These are phyloP conservation scores for Caenorhabditis wallacei DNA, from an alignment of 2,888 invertebrate species.

Conservation along the genomic window DNA sequence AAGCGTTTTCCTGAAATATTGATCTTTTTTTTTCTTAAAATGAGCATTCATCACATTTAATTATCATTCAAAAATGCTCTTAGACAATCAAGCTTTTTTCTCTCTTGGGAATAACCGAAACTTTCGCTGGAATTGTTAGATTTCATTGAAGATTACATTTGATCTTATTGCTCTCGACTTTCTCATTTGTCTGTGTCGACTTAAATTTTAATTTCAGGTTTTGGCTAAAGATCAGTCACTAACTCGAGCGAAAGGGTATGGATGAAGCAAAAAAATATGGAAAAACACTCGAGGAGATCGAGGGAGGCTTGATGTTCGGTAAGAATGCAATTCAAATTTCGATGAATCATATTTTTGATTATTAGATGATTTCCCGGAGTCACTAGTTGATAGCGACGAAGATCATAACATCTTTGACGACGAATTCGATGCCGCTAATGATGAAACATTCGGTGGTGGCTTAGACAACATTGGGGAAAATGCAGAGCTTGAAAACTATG, in stretches of 20 bases:
- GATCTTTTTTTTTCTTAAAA: neutral
- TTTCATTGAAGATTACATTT: too few species aligned
- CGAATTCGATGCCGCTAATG: conserved; percentile 79
- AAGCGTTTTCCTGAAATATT: conserved; percentile 29
- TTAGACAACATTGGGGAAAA: conserved; percentile 60
- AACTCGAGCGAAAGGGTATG: conserved; percentile 51
- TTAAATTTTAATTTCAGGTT: conserved; percentile 17
- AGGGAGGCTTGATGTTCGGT: conserved; percentile 67
- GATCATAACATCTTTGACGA: conserved; percentile 65
- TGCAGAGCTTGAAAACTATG: conserved; percentile 76
- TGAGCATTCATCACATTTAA: neutral
- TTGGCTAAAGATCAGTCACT: conserved; percentile 6
- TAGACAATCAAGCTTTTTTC: neutral
- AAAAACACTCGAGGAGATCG: conserved; percentile 62
- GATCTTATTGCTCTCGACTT: neutral
- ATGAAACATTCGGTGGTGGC: conserved; percentile 81
- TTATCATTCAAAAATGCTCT: neutral
- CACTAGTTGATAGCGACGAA: conserved; percentile 53
- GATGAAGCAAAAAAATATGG: conserved; percentile 62
- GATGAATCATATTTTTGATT: neutral
- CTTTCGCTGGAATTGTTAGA: too few species aligned
- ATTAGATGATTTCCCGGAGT: conserved; percentile 59
- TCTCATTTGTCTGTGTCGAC: neutral
- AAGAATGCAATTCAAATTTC: neutral
- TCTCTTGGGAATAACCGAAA: neutral